A percentile compares a stretch with the other conserved stretches of the same genome.
Evolutionary conservation across 1,140 invertebrate species (phyloP).

Genomic region (Lanistes nyassanus): DNA sequence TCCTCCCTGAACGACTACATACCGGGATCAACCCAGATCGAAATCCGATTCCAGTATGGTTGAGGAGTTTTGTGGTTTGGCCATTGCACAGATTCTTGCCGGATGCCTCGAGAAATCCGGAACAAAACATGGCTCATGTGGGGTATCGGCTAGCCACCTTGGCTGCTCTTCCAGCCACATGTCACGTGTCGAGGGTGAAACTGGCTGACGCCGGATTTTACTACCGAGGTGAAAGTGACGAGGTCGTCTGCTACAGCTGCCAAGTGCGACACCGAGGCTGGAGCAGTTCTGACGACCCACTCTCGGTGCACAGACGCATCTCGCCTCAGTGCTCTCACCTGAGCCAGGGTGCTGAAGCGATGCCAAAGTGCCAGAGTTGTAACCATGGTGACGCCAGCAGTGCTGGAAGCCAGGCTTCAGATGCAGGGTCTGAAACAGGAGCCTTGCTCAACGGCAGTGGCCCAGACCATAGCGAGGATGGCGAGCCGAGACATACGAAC

Average conservation of each 20-base stretch:
- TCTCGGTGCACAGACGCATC: conserved; percentile 14
- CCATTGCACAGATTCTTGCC: conserved; percentile 13
- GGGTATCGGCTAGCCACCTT: conserved; percentile 17
- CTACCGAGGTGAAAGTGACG: conserved; percentile 74
- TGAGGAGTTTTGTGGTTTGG: neutral
- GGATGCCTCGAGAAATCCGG: conserved; percentile 8
- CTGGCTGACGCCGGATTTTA: conserved; percentile 76
- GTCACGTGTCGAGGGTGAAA: neutral
- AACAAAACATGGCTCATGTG: neutral
- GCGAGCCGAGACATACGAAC: neutral
- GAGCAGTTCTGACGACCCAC: conserved; percentile 5
- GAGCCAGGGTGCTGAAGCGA: neutral
- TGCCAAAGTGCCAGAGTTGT: neutral
- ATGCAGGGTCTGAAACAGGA: no score
- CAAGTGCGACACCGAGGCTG: conserved; percentile 13
- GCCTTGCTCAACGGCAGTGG: neutral
- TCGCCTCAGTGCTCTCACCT: conserved; percentile 24
- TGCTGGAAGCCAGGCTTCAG: no score
- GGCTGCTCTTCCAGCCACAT: neutral
- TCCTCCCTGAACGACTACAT: no score
- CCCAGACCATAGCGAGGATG: neutral
- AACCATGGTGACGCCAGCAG: no score
- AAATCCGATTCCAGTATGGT: no score
- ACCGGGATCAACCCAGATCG: no score
- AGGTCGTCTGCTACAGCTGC: conserved; percentile 29